Percentiles rank a stretch among this genome's conserved stretches.
Evolutionary conservation across 2,888 invertebrate species (phyloP).

Genomic region (Tiphia femorata): DNA sequence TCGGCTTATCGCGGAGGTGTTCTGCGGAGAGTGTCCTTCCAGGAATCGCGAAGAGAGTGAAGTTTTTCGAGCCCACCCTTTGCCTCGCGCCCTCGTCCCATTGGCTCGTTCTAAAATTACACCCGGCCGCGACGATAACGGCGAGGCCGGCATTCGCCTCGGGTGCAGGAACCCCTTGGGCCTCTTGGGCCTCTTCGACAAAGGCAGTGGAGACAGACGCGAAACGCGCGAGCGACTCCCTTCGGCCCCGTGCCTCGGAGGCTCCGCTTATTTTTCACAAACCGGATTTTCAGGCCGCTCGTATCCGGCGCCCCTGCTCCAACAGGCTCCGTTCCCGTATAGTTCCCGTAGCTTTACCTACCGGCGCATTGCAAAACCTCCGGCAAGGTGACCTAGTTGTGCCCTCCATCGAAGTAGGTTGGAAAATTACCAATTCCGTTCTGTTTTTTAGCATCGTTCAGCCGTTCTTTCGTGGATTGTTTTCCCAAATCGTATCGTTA

Average conservation of each 20-base stretch:
- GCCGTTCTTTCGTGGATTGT: no score
- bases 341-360: constrained; percentile 36
- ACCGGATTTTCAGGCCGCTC: constrained; percentile 56
- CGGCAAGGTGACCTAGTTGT: constrained; percentile 62
- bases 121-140: constrained; percentile 6
- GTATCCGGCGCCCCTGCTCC: background rate
- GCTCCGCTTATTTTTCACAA: constrained; percentile 50
- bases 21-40: no score
- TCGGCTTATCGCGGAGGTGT: no score
- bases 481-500: no score
- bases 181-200: constrained; percentile 6
- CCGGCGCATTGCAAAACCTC: constrained; percentile 53
- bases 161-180: background rate
- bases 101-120: constrained; percentile 31
- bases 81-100: background rate
- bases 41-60: no score
- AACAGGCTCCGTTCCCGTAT: background rate
- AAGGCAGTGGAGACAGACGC: background rate
- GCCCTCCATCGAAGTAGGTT: constrained; percentile 43
- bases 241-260: constrained; percentile 2
- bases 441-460: no score
- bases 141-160: background rate
- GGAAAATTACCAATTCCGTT: constrained; percentile 21
- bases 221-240: constrained; percentile 2
- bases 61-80: no score